Evolutionary conservation across 1,140 invertebrate genomes (phyloP), one percentile per base, ranked within the genome.

Genomic region (Plutomurus gul): DNA sequence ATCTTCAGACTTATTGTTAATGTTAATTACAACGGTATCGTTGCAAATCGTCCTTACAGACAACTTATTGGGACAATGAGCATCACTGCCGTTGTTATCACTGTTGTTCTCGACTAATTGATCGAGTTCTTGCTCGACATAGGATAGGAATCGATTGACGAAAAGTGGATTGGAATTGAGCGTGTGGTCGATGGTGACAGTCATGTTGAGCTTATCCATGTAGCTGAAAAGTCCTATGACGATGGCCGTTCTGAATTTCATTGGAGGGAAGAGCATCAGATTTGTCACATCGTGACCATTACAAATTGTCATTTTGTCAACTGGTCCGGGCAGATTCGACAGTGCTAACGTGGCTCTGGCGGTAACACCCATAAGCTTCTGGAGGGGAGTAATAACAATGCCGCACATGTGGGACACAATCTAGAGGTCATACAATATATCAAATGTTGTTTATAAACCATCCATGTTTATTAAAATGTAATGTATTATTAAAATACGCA

Each of bases 181-280:
- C 16, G 70, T 72, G 18, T 72, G 70, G 37, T 81, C 80, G 36
- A 79, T 77, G 25, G 76, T 65, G 20, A 81, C 36, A 8, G 77
- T 56, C 40, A 81, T 37, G 40, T 27, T 78, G 10, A 81, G 33
- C 18, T 72, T 25, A 13, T 75, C 80, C 39, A 56, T 43, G 43
- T 81, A 81, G 60, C 80, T 81, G 25, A 81, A 56, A 16, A 81
- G 20, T 11, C 76, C 80, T 2, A 81, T 49, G 20, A 75, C 77
- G 36, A 81, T 70, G 4, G 37, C 80, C 3, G 80, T 81, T 46
- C 77, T 49, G 36, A 71, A 81, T 49, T 81, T 78, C 36, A 77
- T 70, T 20, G 80, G 80, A 16, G 80, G 76, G 43, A 78, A 81
- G 20, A 81, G 49, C n/a, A 81, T 47, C 4, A 81, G n/a, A 39